Evolutionary conservation across 2,113 vertebrate genomes (phyloP), one percentile per base, ranked within the genome.

Genomic region (Barbus barbus): DNA sequence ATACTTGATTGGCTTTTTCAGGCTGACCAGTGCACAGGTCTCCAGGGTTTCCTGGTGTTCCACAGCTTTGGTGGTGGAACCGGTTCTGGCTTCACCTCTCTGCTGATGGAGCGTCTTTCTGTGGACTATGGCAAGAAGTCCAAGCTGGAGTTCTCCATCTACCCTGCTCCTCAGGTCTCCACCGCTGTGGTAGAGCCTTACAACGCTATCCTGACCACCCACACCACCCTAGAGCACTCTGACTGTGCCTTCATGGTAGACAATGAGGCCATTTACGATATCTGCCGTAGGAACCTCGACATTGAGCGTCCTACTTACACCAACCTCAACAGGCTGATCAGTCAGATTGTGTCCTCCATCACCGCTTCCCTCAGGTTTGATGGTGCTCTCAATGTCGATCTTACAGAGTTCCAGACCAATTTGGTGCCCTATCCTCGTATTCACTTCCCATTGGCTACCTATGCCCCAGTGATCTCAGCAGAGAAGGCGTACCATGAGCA

Each of bases 41-140:
- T 93, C 73, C 91, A 93, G 91, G 90, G 92, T 82, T 94, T 94
- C 90, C 90, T 93, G 86, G 90, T 91, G 28, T 90, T 91, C 88
- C 91, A 91, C 86, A 91, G 90, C 87, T 91, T 91, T 69, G 90
- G 90, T 82, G 91, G 92, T 88, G 91, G 90, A 69, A 92, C 93
- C 7, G 93, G 93, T 53, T 94, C 93, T 44, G 92, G 93, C 86
- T 93, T 94, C 91, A 94, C 93, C 87, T 98, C 97, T 82, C 90
- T 98, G 80, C 92, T 98, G 88, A 98, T 98, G 97, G 97, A 98
- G 83, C 95, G 95, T 41, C 95, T 99, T 79, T 99, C 97, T 6
- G 89, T 96, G 0, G 96, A 98, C 76, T 98, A 97, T 0, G 96
- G 97, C 80, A 98, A 97, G 92, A 97, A 97, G 87, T 97, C 96